Base-by-base conservation (phyloP, 2,113 vertebrate species). In the Pseudopodoces humilis region DNA sequence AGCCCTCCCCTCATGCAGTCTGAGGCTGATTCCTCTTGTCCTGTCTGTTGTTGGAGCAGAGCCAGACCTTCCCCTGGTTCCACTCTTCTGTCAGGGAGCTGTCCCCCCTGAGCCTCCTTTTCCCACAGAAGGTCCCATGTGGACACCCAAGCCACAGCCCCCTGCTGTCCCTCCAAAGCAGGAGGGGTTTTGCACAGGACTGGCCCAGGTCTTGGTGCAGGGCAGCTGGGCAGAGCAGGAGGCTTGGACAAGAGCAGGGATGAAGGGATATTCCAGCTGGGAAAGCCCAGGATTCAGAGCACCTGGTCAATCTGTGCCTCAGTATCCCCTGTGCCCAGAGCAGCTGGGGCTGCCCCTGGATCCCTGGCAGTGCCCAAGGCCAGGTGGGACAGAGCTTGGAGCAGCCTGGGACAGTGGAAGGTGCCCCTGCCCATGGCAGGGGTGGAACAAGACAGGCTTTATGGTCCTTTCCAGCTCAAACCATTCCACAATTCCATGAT, bases 361-460 rank as follows among this genome's bases (percentile, higher is more conserved):
- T 65, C 50, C 67, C 50, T 59, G 37, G 4, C 0, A 59, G 10
- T 59, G 19, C 1, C 11, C 68, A 28, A 39, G 27, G 27, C 28
- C 44, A 17, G 52, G 44, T 0, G 39, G 33, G 59, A 39, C 1
- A 0, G 68, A 4, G 17, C 28, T 81, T 33, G 68, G 59, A 88
- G 23, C 37, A 23, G 0, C 5, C 59, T 65, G 68, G 52, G 52
- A 9, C 0, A 19, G 7, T 0, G 10, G 43, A 8, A 64, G 21
- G 9, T 55, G 49, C 70, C 55, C 47, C 56, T 78, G 55, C 27
- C 50, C 27, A 8, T 22, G 39, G 21, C 10, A 77, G 28, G 15
- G 15, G 8, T 52, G 75, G 35, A 35, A 79, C 13, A 1, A 8
- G 35, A 33, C 31, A 43, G 8, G 15, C 21, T 43, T 88, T 52